Evolutionary conservation across 1,140 invertebrate species (phyloP), one percentile per base, ranked within the genome.

Genomic region (Ectropis grisescens): DNA sequence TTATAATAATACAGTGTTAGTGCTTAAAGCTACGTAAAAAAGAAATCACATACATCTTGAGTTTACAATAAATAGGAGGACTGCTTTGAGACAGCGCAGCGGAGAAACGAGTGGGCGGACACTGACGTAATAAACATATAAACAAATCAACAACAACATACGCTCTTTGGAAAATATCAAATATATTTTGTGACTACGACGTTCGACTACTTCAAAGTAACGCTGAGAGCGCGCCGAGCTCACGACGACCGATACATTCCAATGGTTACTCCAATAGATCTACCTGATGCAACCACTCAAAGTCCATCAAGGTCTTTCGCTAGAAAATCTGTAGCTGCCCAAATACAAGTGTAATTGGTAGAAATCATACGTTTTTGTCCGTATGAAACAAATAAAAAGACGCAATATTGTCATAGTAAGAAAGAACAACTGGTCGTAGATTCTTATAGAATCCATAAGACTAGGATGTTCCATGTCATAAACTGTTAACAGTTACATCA

Each of bases 61-160:
- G 61, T 76, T 75, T 67, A 76, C 42, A 66, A 75, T 69, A 75
- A 68, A 67, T 76, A 75, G 68, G 70, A 79, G 67, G 61, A 58
- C 54, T 58, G 43, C 43, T 38, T 52, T 58, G 69, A 72, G 69
- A 69, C 65, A 54, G 60, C 68, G 68, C 56, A n/a, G 47, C 52
- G 66, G 64, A 69, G 67, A 58, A n/a, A n/a, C n/a, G 62, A 62
- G 60, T 46, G 71, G 66, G 62, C 66, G 69, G 57, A 62, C 56
- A 32, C 48, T 47, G 47, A 37, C 47, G 30, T 23, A 55, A 26
- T 57, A 61, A 61, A 64, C 48, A 58, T 64, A 67, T 48, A 49
- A 58, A 58, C 52, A 55, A 57, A 46, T 45, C 39, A 44, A 47
- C 32, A 61, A 69, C 50, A 71, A 76, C 58, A 60, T 46, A 52